Base-by-base conservation (phyloP, 2,113 vertebrate species). In the Nettapus auritus region DNA sequence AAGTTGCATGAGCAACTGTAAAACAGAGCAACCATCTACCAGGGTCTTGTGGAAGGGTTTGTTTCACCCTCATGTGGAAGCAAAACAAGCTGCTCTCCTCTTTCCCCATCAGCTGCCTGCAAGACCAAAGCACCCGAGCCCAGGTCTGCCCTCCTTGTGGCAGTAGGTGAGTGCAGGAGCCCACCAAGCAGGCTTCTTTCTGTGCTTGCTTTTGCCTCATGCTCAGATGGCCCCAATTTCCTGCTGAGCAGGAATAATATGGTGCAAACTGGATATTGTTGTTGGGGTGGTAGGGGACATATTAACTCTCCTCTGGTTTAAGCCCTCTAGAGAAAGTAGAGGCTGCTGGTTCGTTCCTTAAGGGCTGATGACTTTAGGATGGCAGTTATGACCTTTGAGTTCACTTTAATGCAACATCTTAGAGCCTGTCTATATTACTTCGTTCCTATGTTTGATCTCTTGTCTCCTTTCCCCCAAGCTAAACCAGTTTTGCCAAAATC, bases 161-260 rank as follows among this genome's bases (percentile, higher is more conserved):
- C 70, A 69, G 31, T 46, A 57, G 25, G 23, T 23, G 28, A 44
- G 11, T 53, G 29, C 10, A 19, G 28, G 44, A 80, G 59, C 21
- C 8, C 68, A 89, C 10, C 2, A 75, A 44, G 28, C 8, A 59
- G 23, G 77, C 11, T 38, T 67, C 11, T 56, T 70, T 78, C 18
- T 68, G 33, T 29, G 34, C 26, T 25, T 79, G 44, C 18, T 78
- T 81, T 60, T 42, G 33, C 44, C 13, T 82, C 34, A 13, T 2
- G 3, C 31, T 48, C 9, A 50, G 63, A 8, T 70, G n/a, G 25
- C 12, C 13, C 20, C 0, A 0, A 5, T 46, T 81, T 78, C 31
- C 20, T 26, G 9, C 0, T 11, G 36, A 73, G 42, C 11, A 66
- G 26, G 11, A 44, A 31, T 52, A 50, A 29, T 44, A 23, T 0